These are phyloP conservation scores for Xerus inauris DNA, from an alignment of 2,113 vertebrate genomes.

Conservation along the genomic window DNA sequence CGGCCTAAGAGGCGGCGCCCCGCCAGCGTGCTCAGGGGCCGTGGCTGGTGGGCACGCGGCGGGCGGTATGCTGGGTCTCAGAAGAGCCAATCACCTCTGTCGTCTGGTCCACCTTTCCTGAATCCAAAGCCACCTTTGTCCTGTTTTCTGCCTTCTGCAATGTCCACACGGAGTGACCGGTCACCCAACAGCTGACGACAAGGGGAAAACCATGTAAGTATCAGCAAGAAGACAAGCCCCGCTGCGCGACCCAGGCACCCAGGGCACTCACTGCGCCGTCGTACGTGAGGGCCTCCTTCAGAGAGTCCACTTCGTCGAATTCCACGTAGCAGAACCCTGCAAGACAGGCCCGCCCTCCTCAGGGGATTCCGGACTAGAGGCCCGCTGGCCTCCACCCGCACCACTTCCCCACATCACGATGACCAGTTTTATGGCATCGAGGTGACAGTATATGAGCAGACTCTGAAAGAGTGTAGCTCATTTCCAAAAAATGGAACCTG, in stretches of 20 bases:
- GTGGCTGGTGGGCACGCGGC: too few species aligned
- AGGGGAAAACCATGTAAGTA: slow-evolving; percentile 65
- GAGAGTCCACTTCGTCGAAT: slow-evolving; percentile 97
- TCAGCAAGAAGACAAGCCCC: background rate
- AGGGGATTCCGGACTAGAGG: background rate
- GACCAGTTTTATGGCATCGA: background rate
- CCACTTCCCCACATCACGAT: background rate
- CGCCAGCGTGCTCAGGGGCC: too few species aligned
- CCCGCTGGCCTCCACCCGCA: fast-evolving
- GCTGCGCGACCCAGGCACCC: background rate
- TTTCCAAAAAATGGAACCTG: background rate
- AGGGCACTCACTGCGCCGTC: slow-evolving; percentile 96
- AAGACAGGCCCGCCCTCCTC: slow-evolving; percentile 51
- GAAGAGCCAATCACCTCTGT: slow-evolving; percentile 91
- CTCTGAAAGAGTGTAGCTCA: background rate
- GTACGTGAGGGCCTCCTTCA: slow-evolving; percentile 97
- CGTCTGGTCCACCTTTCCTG: slow-evolving; percentile 94
- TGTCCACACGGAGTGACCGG: slow-evolving; percentile 96
- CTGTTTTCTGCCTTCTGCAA: slow-evolving; percentile 97
- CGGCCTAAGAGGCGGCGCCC: background rate
- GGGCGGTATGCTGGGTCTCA: background rate
- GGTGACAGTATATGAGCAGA: background rate
- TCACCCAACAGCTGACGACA: slow-evolving; percentile 91
- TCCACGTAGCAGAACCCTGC: slow-evolving; percentile 99
- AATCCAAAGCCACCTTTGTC: slow-evolving; percentile 97